Evolutionary conservation across 2,888 invertebrate species (phyloP).

Genomic region (Pseudeuparius sepicola): DNA sequence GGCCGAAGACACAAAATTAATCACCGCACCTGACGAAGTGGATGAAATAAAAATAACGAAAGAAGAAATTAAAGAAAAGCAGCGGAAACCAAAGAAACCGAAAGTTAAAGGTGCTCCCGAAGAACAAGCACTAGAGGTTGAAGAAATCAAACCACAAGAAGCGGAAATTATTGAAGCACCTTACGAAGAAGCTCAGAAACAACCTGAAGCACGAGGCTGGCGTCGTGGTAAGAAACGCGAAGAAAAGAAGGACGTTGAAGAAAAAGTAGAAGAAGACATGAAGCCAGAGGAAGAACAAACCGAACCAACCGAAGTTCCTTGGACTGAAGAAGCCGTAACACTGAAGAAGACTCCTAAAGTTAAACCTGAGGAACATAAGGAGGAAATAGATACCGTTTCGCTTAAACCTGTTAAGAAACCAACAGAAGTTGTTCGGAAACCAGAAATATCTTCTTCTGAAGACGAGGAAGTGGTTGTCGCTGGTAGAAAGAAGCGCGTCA

Average conservation of each 20-base stretch:
- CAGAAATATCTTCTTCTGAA: constrained; percentile 20
- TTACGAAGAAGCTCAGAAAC: constrained; percentile 24
- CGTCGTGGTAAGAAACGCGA: constrained; percentile 29
- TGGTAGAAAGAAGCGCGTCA: constrained; percentile 30
- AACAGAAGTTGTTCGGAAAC: constrained; percentile 20
- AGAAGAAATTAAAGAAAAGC: constrained; percentile 37
- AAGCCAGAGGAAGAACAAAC: constrained; percentile 21
- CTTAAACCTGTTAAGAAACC: constrained; percentile 24
- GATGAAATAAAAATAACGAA: constrained; percentile 27
- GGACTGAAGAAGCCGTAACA: constrained; percentile 15
- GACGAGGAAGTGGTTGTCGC: constrained; percentile 27
- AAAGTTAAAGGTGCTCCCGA: constrained; percentile 32
- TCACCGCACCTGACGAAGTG: constrained; percentile 27
- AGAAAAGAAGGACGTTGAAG: constrained; percentile 20
- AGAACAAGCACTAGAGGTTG: constrained; percentile 30
- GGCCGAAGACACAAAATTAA: constrained; percentile 24
- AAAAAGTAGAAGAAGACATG: constrained; percentile 13
- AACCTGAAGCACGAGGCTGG: constrained; percentile 24
- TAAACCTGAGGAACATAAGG: constrained; percentile 26
- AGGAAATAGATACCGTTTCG: constrained; percentile 17
- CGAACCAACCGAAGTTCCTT: constrained; percentile 25
- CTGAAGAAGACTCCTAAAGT: constrained; percentile 25
- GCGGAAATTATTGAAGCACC: constrained; percentile 28
- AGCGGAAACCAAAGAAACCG: constrained; percentile 37
- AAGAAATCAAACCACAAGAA: constrained; percentile 35